Evolutionary conservation across 2,797 vertebrate genomes (phyloP).

Genomic region (Pterois miles): DNA sequence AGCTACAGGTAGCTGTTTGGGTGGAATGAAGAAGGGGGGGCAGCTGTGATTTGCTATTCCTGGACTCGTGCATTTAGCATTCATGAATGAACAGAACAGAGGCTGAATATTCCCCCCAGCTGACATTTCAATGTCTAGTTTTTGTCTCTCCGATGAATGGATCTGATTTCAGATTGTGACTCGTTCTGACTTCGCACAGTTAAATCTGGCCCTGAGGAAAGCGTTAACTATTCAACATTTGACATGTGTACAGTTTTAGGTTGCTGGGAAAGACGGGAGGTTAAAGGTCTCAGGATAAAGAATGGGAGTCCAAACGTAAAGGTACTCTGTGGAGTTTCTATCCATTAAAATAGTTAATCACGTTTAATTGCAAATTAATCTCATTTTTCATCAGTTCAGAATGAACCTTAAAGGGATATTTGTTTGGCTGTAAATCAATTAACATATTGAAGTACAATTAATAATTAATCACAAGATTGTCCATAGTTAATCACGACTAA

Average conservation of each 20-base stretch:
- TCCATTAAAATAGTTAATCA: too few relatives aligned
- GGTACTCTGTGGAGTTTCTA: neutral
- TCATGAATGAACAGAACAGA: constrained; percentile 53
- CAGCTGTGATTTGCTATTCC: constrained; percentile 46
- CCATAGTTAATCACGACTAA: too few relatives aligned
- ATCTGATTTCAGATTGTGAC: constrained; percentile 54
- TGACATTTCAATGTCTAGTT: constrained; percentile 29
- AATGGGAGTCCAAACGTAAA: neutral
- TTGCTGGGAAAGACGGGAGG: neutral
- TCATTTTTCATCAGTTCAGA: too few relatives aligned
- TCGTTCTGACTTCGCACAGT: constrained; percentile 39
- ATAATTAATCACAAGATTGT: too few relatives aligned
- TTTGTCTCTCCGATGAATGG: constrained; percentile 17
- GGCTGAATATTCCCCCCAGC: constrained; percentile 7
- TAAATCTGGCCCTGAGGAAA: constrained; percentile 46
- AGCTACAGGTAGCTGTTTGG: constrained; percentile 48
- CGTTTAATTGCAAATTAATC: too few relatives aligned
- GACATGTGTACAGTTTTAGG: constrained; percentile 32
- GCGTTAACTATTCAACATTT: constrained; percentile 43
- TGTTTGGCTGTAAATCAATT: too few relatives aligned
- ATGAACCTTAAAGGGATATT: too few relatives aligned
- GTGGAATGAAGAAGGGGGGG: neutral
- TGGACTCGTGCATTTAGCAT: constrained; percentile 46
- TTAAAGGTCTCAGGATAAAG: constrained; percentile 17
- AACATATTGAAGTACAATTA: too few relatives aligned